These are phyloP conservation scores for Argentina silus DNA, from an alignment of 2,797 vertebrate species.

Conservation along the genomic window DNA sequence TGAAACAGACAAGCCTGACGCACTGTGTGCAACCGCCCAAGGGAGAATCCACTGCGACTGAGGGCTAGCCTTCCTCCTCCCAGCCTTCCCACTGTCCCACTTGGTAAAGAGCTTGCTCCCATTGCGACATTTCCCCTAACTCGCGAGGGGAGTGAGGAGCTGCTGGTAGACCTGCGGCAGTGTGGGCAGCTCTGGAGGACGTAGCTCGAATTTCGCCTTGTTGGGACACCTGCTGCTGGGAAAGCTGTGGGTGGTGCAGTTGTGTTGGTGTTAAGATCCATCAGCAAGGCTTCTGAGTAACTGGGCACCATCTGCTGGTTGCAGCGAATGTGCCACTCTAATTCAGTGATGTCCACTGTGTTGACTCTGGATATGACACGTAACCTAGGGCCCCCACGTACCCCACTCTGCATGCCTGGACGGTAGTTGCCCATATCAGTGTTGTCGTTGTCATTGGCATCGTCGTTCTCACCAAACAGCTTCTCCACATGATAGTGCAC, in stretches of 20 bases:
- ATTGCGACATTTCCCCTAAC: constrained; percentile 55
- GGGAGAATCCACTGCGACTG: constrained; percentile 80
- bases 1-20: constrained; percentile 62
- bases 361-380: constrained; percentile 74
- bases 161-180: constrained; percentile 75
- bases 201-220: constrained; percentile 64
- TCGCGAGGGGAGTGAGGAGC: constrained; percentile 74
- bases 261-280: constrained; percentile 63
- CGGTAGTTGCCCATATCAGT: constrained; percentile 37
- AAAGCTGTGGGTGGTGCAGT: constrained; percentile 33
- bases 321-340: constrained; percentile 84
- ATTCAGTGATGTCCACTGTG: constrained; percentile 81
- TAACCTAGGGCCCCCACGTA: constrained; percentile 45
- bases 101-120: constrained; percentile 48
- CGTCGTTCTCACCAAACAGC: constrained; percentile 76
- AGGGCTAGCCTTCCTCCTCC: constrained; percentile 68
- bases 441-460: constrained; percentile 55
- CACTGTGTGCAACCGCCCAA: constrained; percentile 60
- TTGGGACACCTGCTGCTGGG: constrained; percentile 17
- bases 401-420: constrained; percentile 44
- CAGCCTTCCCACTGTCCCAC: constrained; percentile 30
- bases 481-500: constrained; percentile 85
- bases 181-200: constrained; percentile 75
- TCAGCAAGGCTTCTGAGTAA: constrained; percentile 81
- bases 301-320: constrained; percentile 84